Conservation (phyloP, 2,888 invertebrate genomes). For the Acanthosepion esculentum region DNA sequence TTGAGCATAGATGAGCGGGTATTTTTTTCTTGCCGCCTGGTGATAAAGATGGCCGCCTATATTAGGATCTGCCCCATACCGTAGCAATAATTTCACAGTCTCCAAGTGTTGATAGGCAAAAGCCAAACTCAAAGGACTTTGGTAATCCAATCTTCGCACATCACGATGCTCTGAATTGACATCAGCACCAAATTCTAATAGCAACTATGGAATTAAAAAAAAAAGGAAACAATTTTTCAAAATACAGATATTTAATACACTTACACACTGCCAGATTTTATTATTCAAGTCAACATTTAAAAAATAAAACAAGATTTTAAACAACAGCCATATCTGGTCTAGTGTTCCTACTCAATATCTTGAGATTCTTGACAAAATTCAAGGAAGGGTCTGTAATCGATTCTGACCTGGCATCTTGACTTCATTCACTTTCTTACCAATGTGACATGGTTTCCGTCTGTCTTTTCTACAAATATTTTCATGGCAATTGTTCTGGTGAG, state of each 20-base stretch:
- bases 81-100: conserved; percentile 53
- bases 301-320: too few species aligned
- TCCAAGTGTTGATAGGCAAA: conserved; percentile 55
- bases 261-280: too few species aligned
- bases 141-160: conserved; percentile 49
- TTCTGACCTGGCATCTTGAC: too few species aligned
- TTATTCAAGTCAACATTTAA: too few species aligned
- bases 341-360: too few species aligned
- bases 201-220: conserved; percentile 51
- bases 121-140: conserved; percentile 55
- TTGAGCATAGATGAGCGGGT: conserved; percentile 48
- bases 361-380: too few species aligned
- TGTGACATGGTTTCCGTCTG: too few species aligned
- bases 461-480: too few species aligned
- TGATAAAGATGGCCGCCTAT: conserved; percentile 54
- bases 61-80: conserved; percentile 52
- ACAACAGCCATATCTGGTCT: too few species aligned
- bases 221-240: neutral
- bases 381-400: too few species aligned
- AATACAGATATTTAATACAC: neutral
- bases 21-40: conserved; percentile 51
- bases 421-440: too few species aligned
- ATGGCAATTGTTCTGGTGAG: too few species aligned
- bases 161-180: conserved; percentile 50
- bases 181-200: conserved; percentile 55